Evolutionary conservation across 2,113 vertebrate species (phyloP).

Genomic region (Brachypodius melanocephalos): DNA sequence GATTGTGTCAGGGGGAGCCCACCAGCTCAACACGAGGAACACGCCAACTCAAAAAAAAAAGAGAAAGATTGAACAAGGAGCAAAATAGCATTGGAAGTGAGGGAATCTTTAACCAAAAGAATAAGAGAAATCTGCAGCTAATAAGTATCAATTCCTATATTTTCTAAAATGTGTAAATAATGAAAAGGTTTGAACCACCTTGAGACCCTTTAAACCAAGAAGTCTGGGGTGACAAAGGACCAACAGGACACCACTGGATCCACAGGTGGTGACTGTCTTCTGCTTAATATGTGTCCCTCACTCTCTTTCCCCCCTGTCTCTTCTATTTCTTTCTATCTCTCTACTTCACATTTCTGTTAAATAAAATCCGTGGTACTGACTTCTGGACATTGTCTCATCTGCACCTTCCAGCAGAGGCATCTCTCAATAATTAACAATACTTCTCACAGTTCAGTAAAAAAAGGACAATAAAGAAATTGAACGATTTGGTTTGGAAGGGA

Average conservation of each 20-base stretch:
- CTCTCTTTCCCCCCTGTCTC: background rate
- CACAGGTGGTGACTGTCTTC: background rate
- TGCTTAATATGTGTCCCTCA: background rate
- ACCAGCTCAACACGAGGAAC: background rate
- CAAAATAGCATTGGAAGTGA: background rate
- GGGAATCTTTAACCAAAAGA: background rate
- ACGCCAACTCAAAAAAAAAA: background rate
- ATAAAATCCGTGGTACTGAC: background rate
- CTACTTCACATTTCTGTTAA: background rate
- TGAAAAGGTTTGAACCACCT: background rate
- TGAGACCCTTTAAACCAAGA: fast-evolving
- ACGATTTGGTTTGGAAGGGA: background rate
- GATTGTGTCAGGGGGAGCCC: background rate
- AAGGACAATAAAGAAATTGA: background rate
- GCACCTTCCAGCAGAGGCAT: background rate
- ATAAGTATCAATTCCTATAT: background rate
- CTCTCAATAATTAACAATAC: background rate
- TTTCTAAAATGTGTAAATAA: background rate
- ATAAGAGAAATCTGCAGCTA: background rate
- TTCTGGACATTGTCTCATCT: background rate
- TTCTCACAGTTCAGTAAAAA: background rate
- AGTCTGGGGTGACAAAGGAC: background rate
- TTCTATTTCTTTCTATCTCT: background rate
- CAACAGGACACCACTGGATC: background rate
- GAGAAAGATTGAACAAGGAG: background rate